Base-by-base conservation (phyloP, 30 jellyfish, hydroid and myxozoan species). In the Pseudorhiza aurosa region DNA sequence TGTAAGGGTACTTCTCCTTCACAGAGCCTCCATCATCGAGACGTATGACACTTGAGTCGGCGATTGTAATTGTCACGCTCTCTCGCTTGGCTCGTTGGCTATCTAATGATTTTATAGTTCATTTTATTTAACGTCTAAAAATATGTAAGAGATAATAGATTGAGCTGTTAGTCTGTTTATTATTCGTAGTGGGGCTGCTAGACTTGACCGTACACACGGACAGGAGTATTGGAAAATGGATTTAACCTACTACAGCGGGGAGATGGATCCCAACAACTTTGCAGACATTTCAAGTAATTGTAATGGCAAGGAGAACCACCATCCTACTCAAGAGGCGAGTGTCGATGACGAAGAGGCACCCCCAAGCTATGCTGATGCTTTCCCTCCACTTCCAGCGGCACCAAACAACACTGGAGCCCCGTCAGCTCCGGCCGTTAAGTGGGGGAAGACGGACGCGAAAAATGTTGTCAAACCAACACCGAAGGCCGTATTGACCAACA, bases 281-380 rank as follows among this genome's bases (percentile, higher is more conserved):
- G 76, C 95, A 58, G 88, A 49, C 37, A 84, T 84, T 83, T 77
- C 79, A 22, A 72, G 62, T 68, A 56, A 68, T 62, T 49, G 83
- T 45, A 73, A 72, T 36, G 84, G 87, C 58, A 58, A 46, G 1
- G 83, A 71, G 21, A 72, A 58, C 60, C 85, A 84, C 71, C 87
- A 74, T 33, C 14, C 45, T 12, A 18, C 25, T 14, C 77, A 64
- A 18, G 87, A 37, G 30, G 1, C 62, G 53, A 31, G 27, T 45
- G 62, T 26, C 17, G 90, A 30, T 22, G 77, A 42, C 1, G 94
- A 81, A 4, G 95, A 63, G 35, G 90, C 87, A 40, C 89, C 90
- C 11, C 98, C 98, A 72, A 92, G 97, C 58, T 92, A 92, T 80
- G 98, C 98, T 25, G 98, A 85, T 56, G 98, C 98, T n/a, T 92